Evolutionary conservation across 2,888 invertebrate genomes (phyloP), one percentile per base, ranked within the genome.

Genomic region (Parnassius glacialis): DNA sequence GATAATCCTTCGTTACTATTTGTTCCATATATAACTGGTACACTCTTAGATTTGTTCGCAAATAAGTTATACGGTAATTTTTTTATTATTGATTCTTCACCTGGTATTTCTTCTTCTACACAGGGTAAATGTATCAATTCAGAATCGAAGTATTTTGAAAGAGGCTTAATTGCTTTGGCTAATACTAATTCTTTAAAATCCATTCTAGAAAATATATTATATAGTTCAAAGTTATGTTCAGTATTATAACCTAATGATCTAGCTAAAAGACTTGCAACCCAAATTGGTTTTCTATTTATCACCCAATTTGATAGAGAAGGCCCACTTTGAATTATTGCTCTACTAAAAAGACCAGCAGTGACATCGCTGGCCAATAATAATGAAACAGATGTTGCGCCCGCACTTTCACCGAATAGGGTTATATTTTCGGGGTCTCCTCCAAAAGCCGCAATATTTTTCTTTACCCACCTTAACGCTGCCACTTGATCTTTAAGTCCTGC

Each of bases 341-440:
- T 85, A 7, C 85, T 74, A 64, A 87, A 89, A 10, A 91, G 68
- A 2, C 85, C 88, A 52, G 78, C 67, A 5, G 88, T 80, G 9
- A 73, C 70, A 34, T 84, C 69, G 69, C 84, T 89, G 7, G 83
- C 80, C 61, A 87, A 34, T 12, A 90, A 66, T 20, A 88, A 61
- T 0, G 89, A 81, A 2, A 73, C 67, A 0, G 89, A 89, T 0
- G 81, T 76, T 1, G 76, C 89, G 13, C 90, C 90, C 57, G 90
- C 90, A 58, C 90, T 90, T 74, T 88, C 86, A 10, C 90, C 90
- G 66, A 90, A 90, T 3, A 89, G 12, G 0, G 90, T 90, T 1
- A 90, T 67, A 70, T 87, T 86, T 45, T 90, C 82, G 10, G 86
- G 83, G 66, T 90, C 87, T 9, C 90, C 90, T n/a, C 89, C 89